Percentiles rank a stretch among this genome's conserved stretches.
Evolutionary conservation across 2,888 invertebrate genomes (phyloP).

Genomic region (Himalopsyche tibetana): DNA sequence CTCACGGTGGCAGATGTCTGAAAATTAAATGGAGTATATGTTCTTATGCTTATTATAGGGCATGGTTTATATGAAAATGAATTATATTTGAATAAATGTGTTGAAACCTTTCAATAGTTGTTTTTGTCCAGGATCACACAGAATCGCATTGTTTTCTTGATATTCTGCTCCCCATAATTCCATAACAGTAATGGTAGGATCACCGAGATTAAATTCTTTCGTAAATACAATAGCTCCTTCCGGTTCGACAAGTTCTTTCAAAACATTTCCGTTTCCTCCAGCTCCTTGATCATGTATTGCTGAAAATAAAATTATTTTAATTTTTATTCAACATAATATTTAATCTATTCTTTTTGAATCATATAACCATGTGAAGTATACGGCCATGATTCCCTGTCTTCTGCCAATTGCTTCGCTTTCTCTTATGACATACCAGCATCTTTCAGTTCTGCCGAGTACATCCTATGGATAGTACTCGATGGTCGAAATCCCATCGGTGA

Average conservation of each 20-base stretch:
- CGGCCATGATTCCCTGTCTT: no score
- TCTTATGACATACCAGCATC: no score
- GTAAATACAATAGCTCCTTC: constrained; percentile 94
- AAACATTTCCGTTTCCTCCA: constrained; percentile 98
- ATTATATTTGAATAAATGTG: background rate
- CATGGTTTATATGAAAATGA: no score
- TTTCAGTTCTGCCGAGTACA: no score
- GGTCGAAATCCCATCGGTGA: no score
- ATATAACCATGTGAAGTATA: background rate
- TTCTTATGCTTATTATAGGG: no score
- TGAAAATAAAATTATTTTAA: constrained; percentile 69
- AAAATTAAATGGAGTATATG: constrained; percentile 23
- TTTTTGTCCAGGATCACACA: constrained; percentile 84
- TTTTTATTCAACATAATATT: background rate
- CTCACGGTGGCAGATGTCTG: constrained; percentile 88
- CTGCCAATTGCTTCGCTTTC: no score
- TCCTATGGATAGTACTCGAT: no score
- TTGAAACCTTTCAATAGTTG: constrained; percentile 76
- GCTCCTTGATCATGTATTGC: constrained; percentile 99
- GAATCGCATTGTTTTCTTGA: constrained; percentile 95
- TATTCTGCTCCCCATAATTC: constrained; percentile 99
- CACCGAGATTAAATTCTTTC: constrained; percentile 91
- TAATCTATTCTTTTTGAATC: no score
- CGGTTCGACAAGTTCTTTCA: constrained; percentile 97
- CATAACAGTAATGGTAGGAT: constrained; percentile 93